Evolutionary conservation across 2,888 invertebrate genomes (phyloP), one percentile per base, ranked within the genome.

Genomic region (Pristionchus entomophagus): DNA sequence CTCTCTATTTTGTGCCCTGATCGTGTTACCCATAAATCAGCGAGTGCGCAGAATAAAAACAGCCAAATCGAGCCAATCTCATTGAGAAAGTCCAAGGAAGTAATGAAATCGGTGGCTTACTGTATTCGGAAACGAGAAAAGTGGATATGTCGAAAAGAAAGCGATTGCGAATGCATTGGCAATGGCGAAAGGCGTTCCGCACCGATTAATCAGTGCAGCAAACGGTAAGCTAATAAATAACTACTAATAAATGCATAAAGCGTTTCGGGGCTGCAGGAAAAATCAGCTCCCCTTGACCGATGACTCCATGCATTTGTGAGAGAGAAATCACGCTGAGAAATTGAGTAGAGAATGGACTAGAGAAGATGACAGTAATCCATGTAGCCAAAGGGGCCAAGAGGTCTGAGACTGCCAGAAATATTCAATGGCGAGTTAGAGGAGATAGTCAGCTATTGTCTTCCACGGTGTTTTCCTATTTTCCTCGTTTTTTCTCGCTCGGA

Each of bases 101-200:
- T 65, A 12, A 4, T 19, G 65, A 32, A 65, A 65, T 65, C 65
- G 19, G 26, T 19, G 59, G 59, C 59, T 65, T 65, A 65, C 65
- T 65, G 65, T 65, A 65, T 32, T 29, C 35, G 65, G 65, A 65
- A 35, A 65, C 65, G 65, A 35, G 65, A 65, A 35, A 35, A 65
- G 32, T 65, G 65, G 19, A 29, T 35, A 35, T 65, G 65, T 65
- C 65, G 65, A 65, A 65, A 65, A 32, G 45, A 65, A 65, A 22
- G 65, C 14, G 19, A 26, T 2, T n/a, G 0, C 8, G 35, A 65
- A 65, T 65, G 65, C 65, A 65, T 65, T 35, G 19, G 22, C 65
- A 17, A 65, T 65, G 65, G 65, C 19, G 65, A 14, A 14, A 35
- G 65, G 65, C 65, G 65, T 65, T 65, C 35, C 35, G 26, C 17